phyloP scores from a whole-genome alignment of 2,797 vertebrate genomes.

The Craterocephalus amniculus region DNA sequence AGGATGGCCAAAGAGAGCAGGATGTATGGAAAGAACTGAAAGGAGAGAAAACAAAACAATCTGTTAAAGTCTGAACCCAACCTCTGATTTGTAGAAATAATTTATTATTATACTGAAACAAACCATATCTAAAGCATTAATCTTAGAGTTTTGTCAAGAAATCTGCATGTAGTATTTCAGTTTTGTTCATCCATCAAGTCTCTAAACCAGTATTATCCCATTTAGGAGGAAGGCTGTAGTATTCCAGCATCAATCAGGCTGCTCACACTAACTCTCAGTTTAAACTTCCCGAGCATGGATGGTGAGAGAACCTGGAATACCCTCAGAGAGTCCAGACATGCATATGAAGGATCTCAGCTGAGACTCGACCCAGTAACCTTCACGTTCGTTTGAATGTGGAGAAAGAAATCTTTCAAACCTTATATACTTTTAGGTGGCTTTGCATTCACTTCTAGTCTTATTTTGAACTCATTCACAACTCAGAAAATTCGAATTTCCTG shows the following conservation, averaged over 20 bases:
- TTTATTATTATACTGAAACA: not conserved
- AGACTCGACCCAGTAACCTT: no score
- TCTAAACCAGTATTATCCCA: no score
- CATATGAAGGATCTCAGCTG: no score
- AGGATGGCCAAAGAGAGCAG: constrained; percentile 90
- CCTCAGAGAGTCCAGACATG: no score
- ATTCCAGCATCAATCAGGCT: no score
- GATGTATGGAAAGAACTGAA: constrained; percentile 95
- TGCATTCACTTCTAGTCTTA: not conserved
- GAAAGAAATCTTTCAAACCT: not conserved
- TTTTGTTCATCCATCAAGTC: not conserved
- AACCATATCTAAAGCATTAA: not conserved
- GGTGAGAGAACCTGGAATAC: no score
- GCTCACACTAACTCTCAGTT: no score
- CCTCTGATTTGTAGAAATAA: not conserved
- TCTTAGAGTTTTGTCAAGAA: not conserved
- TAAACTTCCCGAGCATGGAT: no score
- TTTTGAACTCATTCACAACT: not conserved
- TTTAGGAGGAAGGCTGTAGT: no score
- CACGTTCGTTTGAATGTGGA: no score
- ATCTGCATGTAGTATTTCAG: not conserved
- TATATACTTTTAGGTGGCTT: not conserved
- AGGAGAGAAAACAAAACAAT: constrained; percentile 15
- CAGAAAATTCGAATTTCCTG: no score
- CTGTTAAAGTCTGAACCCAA: not conserved